Conservation (phyloP, 2,888 invertebrate species). For the Anodontia alba region DNA sequence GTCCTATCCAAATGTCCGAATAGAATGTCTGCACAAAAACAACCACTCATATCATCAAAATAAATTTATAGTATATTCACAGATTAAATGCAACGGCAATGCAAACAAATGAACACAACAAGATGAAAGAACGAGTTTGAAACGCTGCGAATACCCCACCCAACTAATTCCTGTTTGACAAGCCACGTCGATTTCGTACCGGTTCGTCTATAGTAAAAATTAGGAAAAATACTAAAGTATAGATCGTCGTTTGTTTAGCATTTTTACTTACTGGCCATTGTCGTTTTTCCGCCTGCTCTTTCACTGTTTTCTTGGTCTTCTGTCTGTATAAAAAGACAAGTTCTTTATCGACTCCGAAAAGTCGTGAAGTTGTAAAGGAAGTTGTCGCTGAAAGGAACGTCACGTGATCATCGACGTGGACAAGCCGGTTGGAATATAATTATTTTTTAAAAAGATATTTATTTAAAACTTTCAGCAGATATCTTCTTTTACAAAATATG, state of each 20-base stretch:
- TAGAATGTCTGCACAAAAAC: too few relatives aligned
- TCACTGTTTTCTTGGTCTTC: not conserved
- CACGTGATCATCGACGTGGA: slow-evolving; percentile 65
- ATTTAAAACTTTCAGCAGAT: too few relatives aligned
- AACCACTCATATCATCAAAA: too few relatives aligned
- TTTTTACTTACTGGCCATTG: not conserved
- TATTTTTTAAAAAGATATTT: too few relatives aligned
- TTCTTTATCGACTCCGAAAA: not conserved
- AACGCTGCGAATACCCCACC: too few relatives aligned
- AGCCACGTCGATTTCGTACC: slow-evolving; percentile 1
- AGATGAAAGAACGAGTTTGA: too few relatives aligned
- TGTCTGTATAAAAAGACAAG: slow-evolving; percentile 12
- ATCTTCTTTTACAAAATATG: too few relatives aligned
- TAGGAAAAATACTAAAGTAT: too few relatives aligned
- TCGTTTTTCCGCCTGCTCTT: not conserved
- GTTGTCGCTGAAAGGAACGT: slow-evolving; percentile 52
- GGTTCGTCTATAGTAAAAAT: not conserved
- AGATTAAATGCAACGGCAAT: too few relatives aligned
- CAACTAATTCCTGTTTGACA: not conserved
- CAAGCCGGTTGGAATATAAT: not conserved
- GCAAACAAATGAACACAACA: too few relatives aligned
- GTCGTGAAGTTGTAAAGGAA: slow-evolving; percentile 45
- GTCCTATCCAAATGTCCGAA: too few relatives aligned
- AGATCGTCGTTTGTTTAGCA: not conserved
- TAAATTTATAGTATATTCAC: too few relatives aligned